These are phyloP conservation scores for Callimorpha dominula DNA, from an alignment of 2,888 invertebrate genomes.

Conservation along the genomic window DNA sequence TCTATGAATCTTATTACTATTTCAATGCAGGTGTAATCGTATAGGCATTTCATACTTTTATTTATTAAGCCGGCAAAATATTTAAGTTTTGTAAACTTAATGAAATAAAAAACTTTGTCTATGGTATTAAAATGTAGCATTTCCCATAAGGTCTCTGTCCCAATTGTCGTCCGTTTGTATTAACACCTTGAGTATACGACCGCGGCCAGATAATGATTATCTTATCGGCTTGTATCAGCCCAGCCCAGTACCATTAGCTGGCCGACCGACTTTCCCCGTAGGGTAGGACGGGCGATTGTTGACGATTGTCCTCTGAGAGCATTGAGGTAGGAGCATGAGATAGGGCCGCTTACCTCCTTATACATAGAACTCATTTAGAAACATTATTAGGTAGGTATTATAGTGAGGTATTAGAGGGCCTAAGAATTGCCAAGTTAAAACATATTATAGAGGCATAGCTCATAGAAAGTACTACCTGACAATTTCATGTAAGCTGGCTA, in stretches of 20 bases:
- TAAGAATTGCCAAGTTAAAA: background rate
- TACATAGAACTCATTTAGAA: background rate
- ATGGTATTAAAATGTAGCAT: background rate
- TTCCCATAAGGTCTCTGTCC: constrained; percentile 32
- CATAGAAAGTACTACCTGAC: background rate
- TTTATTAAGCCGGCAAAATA: constrained; percentile 4
- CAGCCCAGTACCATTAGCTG: constrained; percentile 70
- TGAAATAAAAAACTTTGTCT: background rate
- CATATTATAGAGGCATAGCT: background rate
- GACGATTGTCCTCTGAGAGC: constrained; percentile 66
- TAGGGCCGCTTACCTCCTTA: constrained; percentile 23
- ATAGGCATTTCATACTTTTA: constrained; percentile 18
- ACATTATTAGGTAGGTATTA: too few species aligned
- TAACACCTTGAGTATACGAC: constrained; percentile 46
- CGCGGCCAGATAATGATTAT: constrained; percentile 63
- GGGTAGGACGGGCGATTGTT: constrained; percentile 63
- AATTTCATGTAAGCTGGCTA: background rate
- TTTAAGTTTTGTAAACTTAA: background rate
- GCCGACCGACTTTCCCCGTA: constrained; percentile 80
- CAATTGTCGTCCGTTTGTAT: constrained; percentile 48
- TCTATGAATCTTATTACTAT: constrained; percentile 43
- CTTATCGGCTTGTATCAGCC: constrained; percentile 75
- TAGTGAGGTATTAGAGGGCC: background rate
- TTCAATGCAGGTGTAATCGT: constrained; percentile 29
- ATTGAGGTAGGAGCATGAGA: constrained; percentile 46